Percentiles rank a stretch among this genome's conserved stretches.
phyloP scores from a whole-genome alignment of 2,797 vertebrate genomes.

The Serranus cabrilla region DNA sequence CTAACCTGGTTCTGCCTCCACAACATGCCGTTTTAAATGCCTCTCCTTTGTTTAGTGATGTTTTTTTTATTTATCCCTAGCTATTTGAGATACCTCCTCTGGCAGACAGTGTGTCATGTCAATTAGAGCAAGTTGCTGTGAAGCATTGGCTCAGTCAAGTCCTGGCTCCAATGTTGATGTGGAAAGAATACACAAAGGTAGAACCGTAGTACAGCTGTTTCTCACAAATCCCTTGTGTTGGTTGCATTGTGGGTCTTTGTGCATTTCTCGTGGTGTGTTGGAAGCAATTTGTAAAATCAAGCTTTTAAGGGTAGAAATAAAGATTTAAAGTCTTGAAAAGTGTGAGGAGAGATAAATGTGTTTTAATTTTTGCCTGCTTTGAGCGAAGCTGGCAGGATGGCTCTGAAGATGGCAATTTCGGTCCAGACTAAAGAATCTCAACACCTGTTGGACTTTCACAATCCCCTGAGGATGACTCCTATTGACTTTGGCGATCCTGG shows the following conservation, averaged over 20 bases:
- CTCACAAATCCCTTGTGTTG: slow-evolving; percentile 24
- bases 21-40: slow-evolving; percentile 25
- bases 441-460: too few species aligned
- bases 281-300: slow-evolving; percentile 3
- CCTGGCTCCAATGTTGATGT: slow-evolving; percentile 26
- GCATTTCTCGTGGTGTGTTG: slow-evolving; percentile 17
- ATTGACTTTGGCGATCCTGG: too few species aligned
- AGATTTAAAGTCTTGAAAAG: neutral
- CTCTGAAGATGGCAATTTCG: neutral
- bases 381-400: rapidly evolving
- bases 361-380: neutral
- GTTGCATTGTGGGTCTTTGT: slow-evolving; percentile 13
- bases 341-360: neutral
- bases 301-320: neutral
- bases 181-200: slow-evolving; percentile 37
- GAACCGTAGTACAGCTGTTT: slow-evolving; percentile 9
- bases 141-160: slow-evolving; percentile 43
- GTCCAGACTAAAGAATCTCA: too few species aligned
- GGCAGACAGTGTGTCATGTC: slow-evolving; percentile 48
- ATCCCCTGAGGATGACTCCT: too few species aligned
- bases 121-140: slow-evolving; percentile 42
- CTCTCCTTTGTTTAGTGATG: slow-evolving; percentile 32
- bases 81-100: slow-evolving; percentile 29
- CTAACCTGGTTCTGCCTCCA: slow-evolving; percentile 30
- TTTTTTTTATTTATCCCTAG: slow-evolving; percentile 12